A percentile compares a stretch with the other conserved stretches of the same genome.
Evolutionary conservation across 1,140 invertebrate genomes (phyloP).

Genomic region (Trachymyrmex septentrionalis): DNA sequence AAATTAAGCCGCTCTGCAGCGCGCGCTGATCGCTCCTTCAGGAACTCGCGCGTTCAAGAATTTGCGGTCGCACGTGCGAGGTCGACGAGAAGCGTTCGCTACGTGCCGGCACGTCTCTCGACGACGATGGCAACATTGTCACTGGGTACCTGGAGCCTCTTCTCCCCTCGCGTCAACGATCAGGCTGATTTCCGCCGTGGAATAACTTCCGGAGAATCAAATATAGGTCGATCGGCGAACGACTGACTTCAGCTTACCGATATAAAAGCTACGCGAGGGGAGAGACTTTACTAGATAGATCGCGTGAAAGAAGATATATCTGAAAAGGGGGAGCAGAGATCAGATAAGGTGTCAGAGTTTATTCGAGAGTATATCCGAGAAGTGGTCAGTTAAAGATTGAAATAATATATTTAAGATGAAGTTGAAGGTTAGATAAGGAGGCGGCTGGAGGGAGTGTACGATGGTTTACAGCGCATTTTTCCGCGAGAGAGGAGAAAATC

Average conservation of each 20-base stretch:
- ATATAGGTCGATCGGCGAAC: background rate
- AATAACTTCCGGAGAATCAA: constrained; percentile 38
- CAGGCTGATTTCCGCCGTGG: constrained; percentile 33
- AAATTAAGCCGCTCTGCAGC: background rate
- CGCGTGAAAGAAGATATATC: background rate
- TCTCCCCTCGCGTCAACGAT: constrained; percentile 8
- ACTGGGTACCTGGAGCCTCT: constrained; percentile 39
- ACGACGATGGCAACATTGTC: constrained; percentile 28
- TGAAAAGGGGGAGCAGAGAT: background rate
- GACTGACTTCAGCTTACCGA: constrained; percentile 14
- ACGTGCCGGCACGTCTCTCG: background rate
- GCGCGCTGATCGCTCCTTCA: background rate
- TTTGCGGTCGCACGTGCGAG: constrained; percentile 26
- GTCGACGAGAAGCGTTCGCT: background rate
- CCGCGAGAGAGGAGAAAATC: constrained; percentile 48
- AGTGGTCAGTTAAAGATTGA: constrained; percentile 5
- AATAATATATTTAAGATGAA: constrained; percentile 30
- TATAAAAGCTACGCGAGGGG: background rate
- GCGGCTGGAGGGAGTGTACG: background rate
- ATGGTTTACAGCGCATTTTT: constrained; percentile 46
- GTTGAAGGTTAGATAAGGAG: constrained; percentile 6
- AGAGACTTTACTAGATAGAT: constrained; percentile 14
- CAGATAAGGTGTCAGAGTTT: background rate
- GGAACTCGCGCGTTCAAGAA: background rate
- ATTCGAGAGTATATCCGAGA: background rate